Evolutionary conservation across 23 tunicate species (phyloP).

Genomic region (Trididemnum clinides): DNA sequence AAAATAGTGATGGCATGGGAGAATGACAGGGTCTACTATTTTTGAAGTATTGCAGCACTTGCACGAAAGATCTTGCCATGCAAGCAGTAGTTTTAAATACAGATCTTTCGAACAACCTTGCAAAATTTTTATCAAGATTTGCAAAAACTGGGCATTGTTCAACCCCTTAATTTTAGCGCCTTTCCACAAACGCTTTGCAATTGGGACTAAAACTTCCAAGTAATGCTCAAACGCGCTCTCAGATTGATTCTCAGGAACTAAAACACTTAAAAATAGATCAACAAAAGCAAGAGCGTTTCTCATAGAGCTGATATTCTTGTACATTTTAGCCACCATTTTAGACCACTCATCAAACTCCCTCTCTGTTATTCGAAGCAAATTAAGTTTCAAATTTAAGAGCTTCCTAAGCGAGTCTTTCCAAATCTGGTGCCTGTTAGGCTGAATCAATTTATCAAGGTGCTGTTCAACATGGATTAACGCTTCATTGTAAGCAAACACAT

Average conservation of each 20-base stretch:
- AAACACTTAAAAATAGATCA: constrained; percentile 51
- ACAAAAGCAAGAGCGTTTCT: constrained; percentile 44
- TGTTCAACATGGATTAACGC: constrained; percentile 1
- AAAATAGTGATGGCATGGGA: constrained; percentile 56
- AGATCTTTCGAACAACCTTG: constrained; percentile 32
- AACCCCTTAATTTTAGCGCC: constrained; percentile 49
- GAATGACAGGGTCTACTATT: constrained; percentile 44
- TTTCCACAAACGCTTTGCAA: constrained; percentile 42
- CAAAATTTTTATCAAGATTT: constrained; percentile 47
- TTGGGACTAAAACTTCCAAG: constrained; percentile 37
- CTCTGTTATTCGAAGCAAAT: neutral
- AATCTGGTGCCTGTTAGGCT: neutral
- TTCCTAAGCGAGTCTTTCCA: constrained; percentile 15
- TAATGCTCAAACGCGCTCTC: constrained; percentile 8
- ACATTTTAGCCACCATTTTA: neutral
- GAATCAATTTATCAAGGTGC: neutral
- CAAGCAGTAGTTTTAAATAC: constrained; percentile 13
- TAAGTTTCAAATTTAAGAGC: neutral
- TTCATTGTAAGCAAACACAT: neutral
- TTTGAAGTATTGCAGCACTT: constrained; percentile 19
- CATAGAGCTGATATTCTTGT: neutral
- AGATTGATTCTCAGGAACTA: constrained; percentile 42
- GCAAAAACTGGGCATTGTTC: constrained; percentile 33
- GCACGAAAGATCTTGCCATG: constrained; percentile 51
- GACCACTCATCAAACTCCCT: neutral